Evolutionary conservation across 2,888 invertebrate species (phyloP), one percentile per base, ranked within the genome.

Genomic region (Acleris cristana): DNA sequence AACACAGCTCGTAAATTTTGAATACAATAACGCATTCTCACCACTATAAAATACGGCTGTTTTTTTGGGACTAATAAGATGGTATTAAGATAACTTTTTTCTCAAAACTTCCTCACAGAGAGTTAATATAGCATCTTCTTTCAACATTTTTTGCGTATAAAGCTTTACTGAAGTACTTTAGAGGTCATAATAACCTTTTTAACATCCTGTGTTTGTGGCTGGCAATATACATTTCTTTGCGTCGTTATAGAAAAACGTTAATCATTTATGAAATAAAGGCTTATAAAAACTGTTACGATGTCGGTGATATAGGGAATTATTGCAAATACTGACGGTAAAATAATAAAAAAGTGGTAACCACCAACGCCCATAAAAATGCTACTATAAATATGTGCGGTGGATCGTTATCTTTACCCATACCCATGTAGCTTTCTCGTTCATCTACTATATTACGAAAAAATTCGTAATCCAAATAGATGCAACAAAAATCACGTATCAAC

Each of bases 21-120:
- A 69, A 73, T 66, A 72, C 73, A 72, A 72, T 73, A 70, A 70
- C 70, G 48, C 66, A 68, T 70, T 75, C 72, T 62, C 74, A 74
- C 61, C 65, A 70, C 64, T 70, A 75, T 74, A 70, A 71, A 66
- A 70, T 45, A 59, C 68, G 71, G 66, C 60, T 67, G 70, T 70
- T 67, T 69, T 59, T 64, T 56, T 53, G 49, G 44, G 45, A 69
- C 52, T 64, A 60, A 56, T 54, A 60, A 69, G 73, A 72, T 71
- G 58, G 67, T 73, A 70, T 71, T 69, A 68, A 71, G 61, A 72
- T 70, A 66, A 70, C 51, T 57, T 67, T 56, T 53, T 66, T 63
- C 51, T 57, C 57, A 57, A 60, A 56, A 23, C 48, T 61, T 66
- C 61, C 49, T 26, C 26, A 8, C 26, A 26, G 7, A 26, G 52